A percentile compares a stretch with the other conserved stretches of the same genome.
phyloP scores from a whole-genome alignment of 2,888 invertebrate species.

The Lasiommata megera region DNA sequence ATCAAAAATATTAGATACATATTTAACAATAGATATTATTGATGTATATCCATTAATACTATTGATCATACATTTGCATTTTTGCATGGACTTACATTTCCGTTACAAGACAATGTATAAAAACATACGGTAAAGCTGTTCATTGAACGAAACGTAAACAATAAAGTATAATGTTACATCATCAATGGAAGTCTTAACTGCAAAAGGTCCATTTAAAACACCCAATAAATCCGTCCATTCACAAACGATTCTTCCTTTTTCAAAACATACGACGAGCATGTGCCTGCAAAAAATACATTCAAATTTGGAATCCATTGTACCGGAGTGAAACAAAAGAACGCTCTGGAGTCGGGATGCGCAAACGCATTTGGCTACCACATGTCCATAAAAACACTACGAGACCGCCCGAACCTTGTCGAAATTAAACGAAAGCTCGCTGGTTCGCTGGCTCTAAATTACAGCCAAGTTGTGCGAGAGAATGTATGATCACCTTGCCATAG shows the following conservation, averaged over 20 bases:
- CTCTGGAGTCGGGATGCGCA: constrained; percentile 45
- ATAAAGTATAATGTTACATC: constrained; percentile 31
- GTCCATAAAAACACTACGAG: constrained; percentile 56
- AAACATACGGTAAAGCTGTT: constrained; percentile 1
- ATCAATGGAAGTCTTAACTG: constrained; percentile 27
- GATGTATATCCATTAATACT: background rate
- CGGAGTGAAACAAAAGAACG: constrained; percentile 40
- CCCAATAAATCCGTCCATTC: constrained; percentile 43
- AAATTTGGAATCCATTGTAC: constrained; percentile 49
- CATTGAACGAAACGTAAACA: constrained; percentile 7
- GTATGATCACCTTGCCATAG: constrained; percentile 13
- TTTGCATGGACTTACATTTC: background rate
- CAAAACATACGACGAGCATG: constrained; percentile 42
- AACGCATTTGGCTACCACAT: constrained; percentile 66
- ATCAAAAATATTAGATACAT: background rate
- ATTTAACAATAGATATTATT: background rate
- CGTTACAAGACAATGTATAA: background rate
- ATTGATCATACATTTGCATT: background rate
- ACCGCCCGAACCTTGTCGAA: constrained; percentile 44
- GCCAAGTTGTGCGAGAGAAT: constrained; percentile 30
- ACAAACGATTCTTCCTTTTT: constrained; percentile 38
- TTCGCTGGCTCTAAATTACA: constrained; percentile 34
- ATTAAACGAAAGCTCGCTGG: constrained; percentile 40
- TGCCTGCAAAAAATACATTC: constrained; percentile 46
- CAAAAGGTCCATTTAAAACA: constrained; percentile 34